A percentile compares a stretch with the other conserved stretches of the same genome.
phyloP scores from a whole-genome alignment of 2,113 vertebrate genomes.

The Haplochromis vanheusdeni region DNA sequence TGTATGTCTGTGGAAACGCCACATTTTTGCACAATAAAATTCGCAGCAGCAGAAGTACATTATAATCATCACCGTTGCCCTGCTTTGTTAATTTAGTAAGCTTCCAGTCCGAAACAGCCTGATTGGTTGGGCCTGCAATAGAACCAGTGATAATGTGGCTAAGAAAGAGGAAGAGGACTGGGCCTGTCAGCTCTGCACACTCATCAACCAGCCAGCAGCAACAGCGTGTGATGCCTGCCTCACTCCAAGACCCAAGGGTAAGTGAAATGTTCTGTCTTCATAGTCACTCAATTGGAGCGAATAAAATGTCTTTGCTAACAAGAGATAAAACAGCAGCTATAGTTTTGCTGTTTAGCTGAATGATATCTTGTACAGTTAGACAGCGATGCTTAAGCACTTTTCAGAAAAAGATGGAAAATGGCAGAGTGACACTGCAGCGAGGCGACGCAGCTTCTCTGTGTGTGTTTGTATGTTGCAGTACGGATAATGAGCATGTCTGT shows the following conservation, averaged over 20 bases:
- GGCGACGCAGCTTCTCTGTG: background rate
- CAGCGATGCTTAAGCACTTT: background rate
- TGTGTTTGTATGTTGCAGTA: background rate
- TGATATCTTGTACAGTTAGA: background rate
- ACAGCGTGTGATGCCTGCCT: conserved; percentile 83
- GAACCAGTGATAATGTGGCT: conserved; percentile 62
- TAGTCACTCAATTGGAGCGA: background rate
- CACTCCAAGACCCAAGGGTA: conserved; percentile 78
- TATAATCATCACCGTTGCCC: background rate
- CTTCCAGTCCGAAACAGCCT: conserved; percentile 73
- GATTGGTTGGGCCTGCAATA: conserved; percentile 65
- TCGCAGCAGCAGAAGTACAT: background rate
- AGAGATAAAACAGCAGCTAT: background rate
- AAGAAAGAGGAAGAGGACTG: conserved; percentile 81
- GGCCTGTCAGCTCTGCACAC: conserved; percentile 81
- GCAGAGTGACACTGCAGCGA: background rate
- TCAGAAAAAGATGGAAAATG: background rate
- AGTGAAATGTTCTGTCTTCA: conserved; percentile 18
- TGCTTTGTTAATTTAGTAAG: conserved; percentile 64
- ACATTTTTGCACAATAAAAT: background rate
- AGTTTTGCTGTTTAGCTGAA: background rate
- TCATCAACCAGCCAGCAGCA: conserved; percentile 79
- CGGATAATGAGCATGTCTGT: conserved; percentile 3
- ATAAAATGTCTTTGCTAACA: conserved; percentile 17
- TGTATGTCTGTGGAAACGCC: background rate